Base-by-base conservation (phyloP, 1,140 invertebrate genomes). In the Macrobrachium rosenbergii region DNA sequence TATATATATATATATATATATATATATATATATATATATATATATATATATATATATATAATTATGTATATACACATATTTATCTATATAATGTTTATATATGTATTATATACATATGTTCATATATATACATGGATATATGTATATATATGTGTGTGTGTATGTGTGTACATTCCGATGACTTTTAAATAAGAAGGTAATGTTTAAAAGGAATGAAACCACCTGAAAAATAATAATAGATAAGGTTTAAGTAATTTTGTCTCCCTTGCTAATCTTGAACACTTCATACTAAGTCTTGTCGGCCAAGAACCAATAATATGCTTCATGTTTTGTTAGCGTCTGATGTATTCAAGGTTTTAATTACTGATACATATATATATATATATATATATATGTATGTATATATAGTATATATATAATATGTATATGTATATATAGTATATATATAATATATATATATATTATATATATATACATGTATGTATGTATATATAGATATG, bases 1-100 rank as follows among this genome's bases (percentile, higher is more conserved):
- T 52, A 52, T 67, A 67, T 67, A n/a, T 67, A 23, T 67, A n/a
- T 67, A 67, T 67, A n/a, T 67, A 67, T 67, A 67, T 67, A 5
- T 17, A 67, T 17, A 67, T 8, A 67, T 17, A 67, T 17, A 23
- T 67, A 23, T 67, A 23, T 67, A 23, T 12, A 23, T 12, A 67
- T 67, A 67, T 67, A 67, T 67, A 67, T 67, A 67, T 67, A 21
- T 16, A 67, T 67, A 14, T 67, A 12, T 67, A 67, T 11, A 23
- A 2, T 2, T 37, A 23, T 23, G 8, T n/a, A 28, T 69, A n/a
- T 69, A 28, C 2, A n/a, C 0, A 11, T 1, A n/a, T 69, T 8
- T 69, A n/a, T 69, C 8, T 69, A 28, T 69, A 14, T 21, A 37
- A n/a, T 69, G 12, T 69, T 1, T 69, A 28, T 69, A n/a, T 69